Evolutionary conservation across 2,888 invertebrate genomes (phyloP).

Genomic region (Toxonevra muliebris): DNA sequence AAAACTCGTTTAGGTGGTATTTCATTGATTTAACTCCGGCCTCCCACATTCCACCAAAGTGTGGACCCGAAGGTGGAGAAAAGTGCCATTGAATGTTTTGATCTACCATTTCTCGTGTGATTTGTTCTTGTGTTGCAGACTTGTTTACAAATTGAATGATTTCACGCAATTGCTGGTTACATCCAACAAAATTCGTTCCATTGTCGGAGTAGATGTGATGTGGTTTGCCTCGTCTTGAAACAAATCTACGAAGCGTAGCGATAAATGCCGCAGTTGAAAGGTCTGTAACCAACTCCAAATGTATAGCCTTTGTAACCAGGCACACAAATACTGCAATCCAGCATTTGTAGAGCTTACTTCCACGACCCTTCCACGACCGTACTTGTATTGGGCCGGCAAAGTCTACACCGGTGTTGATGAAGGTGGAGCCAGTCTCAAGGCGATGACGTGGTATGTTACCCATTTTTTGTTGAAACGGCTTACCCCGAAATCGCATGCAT

Average conservation of each 20-base stretch:
- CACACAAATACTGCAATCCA: no score
- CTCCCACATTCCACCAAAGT: no score
- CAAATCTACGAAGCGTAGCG: constrained; percentile 47
- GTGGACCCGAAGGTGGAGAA: no score
- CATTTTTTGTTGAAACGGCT: constrained; percentile 37
- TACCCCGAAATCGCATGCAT: constrained; percentile 29
- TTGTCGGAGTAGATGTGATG: constrained; percentile 30
- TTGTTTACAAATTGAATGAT: constrained; percentile 18
- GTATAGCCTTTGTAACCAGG: no score
- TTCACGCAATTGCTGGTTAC: constrained; percentile 31
- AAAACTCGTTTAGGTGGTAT: constrained; percentile 43
- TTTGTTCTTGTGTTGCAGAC: constrained; percentile 1
- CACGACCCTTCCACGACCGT: constrained; percentile 39
- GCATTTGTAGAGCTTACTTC: constrained; percentile 41
- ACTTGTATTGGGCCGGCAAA: constrained; percentile 42
- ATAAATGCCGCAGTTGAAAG: constrained; percentile 46
- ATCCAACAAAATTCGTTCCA: constrained; percentile 35
- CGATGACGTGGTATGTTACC: constrained; percentile 37
- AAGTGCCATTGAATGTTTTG: constrained; percentile 16
- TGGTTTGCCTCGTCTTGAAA: constrained; percentile 37
- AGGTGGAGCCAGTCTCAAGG: constrained; percentile 37
- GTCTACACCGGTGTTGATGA: constrained; percentile 41
- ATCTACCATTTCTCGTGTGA: constrained; percentile 15
- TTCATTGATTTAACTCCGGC: constrained; percentile 54
- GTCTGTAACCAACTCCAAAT: constrained; percentile 43